Percentiles rank a stretch among this genome's conserved stretches.
These are phyloP conservation scores for Ciconia boyciana DNA, from an alignment of 2,113 vertebrate genomes.

Conservation along the genomic window DNA sequence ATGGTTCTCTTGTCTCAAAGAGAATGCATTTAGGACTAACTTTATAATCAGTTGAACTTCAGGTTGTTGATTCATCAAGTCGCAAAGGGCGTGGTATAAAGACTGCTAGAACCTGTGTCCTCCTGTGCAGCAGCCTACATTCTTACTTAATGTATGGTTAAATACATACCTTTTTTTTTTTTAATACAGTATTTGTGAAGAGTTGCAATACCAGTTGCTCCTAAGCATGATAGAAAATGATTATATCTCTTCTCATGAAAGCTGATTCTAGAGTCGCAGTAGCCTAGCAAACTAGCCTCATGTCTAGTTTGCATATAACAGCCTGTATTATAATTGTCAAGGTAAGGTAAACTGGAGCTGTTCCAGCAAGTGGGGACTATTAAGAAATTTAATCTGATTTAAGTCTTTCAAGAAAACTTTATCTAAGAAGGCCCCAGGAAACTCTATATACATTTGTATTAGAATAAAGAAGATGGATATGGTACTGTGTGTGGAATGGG, in stretches of 20 bases:
- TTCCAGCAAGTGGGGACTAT: not conserved
- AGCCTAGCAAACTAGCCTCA: not conserved
- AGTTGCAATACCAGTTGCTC: not conserved
- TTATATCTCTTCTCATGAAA: not conserved
- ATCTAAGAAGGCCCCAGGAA: not conserved
- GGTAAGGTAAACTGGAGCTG: not conserved
- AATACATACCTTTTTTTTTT: not conserved
- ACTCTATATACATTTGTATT: not conserved
- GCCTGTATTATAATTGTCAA: not conserved
- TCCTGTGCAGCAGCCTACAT: not conserved
- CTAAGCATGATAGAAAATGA: not conserved
- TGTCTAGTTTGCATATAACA: not conserved
- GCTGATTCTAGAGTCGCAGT: not conserved
- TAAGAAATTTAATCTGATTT: not conserved
- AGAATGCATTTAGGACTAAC: conserved; percentile 11
- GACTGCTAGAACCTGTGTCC: not conserved
- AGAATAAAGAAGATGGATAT: not conserved
- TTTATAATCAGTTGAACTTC: conserved; percentile 7
- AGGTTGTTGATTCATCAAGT: not conserved
- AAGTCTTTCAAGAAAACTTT: not conserved
- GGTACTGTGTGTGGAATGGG: not conserved
- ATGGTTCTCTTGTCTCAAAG: conserved; percentile 47
- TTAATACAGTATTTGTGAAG: not conserved
- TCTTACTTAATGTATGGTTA: not conserved
- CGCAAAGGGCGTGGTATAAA: not conserved